Evolutionary conservation across 2,113 vertebrate species (phyloP).

Genomic region (Ursus arctos): DNA sequence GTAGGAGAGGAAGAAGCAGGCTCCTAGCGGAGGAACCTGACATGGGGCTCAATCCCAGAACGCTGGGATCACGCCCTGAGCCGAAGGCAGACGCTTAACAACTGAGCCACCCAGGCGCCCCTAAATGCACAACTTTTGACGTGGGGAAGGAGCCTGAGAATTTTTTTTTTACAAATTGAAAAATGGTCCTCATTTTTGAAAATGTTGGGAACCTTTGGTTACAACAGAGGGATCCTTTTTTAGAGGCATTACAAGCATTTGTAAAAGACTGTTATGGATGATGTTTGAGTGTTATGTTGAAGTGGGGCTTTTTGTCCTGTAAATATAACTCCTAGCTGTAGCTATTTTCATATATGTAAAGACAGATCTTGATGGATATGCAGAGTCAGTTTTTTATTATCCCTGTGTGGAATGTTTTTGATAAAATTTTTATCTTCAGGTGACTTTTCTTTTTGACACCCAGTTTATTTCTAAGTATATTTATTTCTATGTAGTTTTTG

Average conservation of each 20-base stretch:
- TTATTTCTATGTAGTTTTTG: neutral
- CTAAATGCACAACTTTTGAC: neutral
- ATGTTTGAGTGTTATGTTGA: neutral
- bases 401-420: constrained; percentile 13
- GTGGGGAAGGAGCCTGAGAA: neutral
- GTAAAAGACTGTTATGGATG: neutral
- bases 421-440: constrained; percentile 25
- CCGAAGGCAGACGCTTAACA: too few species aligned
- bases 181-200: neutral
- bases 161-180: neutral
- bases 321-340: neutral
- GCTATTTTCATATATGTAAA: neutral
- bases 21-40: too few species aligned
- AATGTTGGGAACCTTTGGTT: constrained; percentile 21
- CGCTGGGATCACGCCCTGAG: too few species aligned
- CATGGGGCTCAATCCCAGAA: too few species aligned
- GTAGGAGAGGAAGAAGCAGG: too few species aligned
- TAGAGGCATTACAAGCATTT: neutral
- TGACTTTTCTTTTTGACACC: neutral
- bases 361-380: neutral
- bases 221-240: neutral
- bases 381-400: neutral
- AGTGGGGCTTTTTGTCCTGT: neutral
- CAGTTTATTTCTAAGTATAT: constrained; percentile 10
- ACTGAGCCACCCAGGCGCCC: too few species aligned